Conservation (phyloP, 2,113 vertebrate species). For the Pipa parva region DNA sequence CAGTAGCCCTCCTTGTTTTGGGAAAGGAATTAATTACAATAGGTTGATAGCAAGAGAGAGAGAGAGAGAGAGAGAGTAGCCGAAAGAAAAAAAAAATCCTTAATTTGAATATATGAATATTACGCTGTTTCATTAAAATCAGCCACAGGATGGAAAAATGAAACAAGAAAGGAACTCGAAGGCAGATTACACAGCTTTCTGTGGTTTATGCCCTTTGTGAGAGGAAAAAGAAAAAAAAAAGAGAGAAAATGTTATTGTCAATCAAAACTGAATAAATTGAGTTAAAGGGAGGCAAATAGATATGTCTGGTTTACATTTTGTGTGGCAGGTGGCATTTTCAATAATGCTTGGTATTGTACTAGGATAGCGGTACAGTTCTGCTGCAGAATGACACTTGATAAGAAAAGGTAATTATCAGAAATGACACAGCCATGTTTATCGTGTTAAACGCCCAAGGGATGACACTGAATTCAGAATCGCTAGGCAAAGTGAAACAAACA, state of each 20-base stretch:
- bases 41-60: too few relatives aligned
- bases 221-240: not conserved
- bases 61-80: too few relatives aligned
- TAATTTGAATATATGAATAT: not conserved
- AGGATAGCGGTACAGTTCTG: not conserved
- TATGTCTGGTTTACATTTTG: constrained; percentile 19
- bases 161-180: constrained; percentile 3
- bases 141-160: not conserved
- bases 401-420: constrained; percentile 14
- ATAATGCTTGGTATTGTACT: not conserved
- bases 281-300: constrained; percentile 16
- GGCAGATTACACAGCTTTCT: not conserved
- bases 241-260: constrained; percentile 4
- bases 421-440: constrained; percentile 1
- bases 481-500: too few relatives aligned
- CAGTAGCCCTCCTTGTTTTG: too few relatives aligned
- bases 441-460: not conserved
- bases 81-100: not conserved
- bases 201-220: constrained; percentile 6
- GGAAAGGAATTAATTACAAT: too few relatives aligned
- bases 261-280: constrained; percentile 6
- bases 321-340: constrained; percentile 18
- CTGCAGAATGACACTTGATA: constrained; percentile 11
- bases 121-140: not conserved
- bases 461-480: not conserved